phyloP scores from a whole-genome alignment of 2,888 invertebrate genomes.

The Pristionchus mayeri region DNA sequence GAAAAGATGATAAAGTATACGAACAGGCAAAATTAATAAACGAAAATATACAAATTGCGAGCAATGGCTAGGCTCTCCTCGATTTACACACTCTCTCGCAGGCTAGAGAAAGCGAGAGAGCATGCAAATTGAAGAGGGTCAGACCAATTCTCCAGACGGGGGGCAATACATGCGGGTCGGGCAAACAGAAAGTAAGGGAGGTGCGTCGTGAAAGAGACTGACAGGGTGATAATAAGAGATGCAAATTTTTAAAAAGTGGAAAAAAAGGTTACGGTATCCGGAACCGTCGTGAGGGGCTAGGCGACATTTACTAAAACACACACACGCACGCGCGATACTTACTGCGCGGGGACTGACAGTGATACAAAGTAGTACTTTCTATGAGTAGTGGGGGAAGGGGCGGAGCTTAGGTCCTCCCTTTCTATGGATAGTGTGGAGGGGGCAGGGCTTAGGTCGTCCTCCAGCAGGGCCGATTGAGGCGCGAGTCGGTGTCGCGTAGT shows the following conservation, averaged over 20 bases:
- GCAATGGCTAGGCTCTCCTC: no score
- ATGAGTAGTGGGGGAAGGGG: background rate
- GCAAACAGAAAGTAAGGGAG: background rate
- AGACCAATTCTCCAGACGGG: no score
- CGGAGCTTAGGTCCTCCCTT: background rate
- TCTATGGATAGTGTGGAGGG: no score
- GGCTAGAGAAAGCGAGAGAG: no score
- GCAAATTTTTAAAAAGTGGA: background rate
- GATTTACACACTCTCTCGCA: no score
- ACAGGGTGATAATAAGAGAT: slow-evolving; percentile 7
- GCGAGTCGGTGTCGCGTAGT: slow-evolving; percentile 50
- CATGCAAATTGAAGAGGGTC: no score
- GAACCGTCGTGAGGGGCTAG: background rate
- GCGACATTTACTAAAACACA: slow-evolving; percentile 6
- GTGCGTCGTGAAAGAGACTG: slow-evolving; percentile 18
- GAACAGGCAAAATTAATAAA: background rate
- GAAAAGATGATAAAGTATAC: background rate
- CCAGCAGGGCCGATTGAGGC: slow-evolving; percentile 48
- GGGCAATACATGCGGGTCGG: slow-evolving; percentile 18
- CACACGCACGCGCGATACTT: background rate
- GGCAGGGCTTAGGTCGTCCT: background rate
- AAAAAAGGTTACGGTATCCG: slow-evolving; percentile 2
- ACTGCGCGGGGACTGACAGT: background rate
- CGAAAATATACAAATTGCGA: background rate
- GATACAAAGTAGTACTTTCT: background rate